Base-by-base conservation (phyloP, 2,888 invertebrate genomes). In the Diarsia rubi region DNA sequence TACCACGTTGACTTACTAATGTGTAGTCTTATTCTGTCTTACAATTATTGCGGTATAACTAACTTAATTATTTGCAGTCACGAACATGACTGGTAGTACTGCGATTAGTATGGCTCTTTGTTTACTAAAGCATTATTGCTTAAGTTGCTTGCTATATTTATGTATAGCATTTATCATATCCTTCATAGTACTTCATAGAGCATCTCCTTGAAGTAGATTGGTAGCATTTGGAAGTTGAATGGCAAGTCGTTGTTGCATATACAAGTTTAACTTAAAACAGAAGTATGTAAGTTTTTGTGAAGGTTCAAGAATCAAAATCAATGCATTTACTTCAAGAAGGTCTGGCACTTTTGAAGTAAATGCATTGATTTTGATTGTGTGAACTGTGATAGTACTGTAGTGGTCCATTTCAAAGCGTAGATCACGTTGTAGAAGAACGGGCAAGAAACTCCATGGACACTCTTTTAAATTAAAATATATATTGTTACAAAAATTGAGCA, bases 41-140 rank as follows among this genome's bases (percentile, higher is more conserved):
- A 12, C 49, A 49, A 19, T 37, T 37, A n/a, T 4, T 21, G 37
- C 37, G 1, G 65, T 6, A 14, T 37, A 44, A 54, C 45, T n/a
- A 45, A 60, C 11, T 14, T 68, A 69, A 60, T 60, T 60, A 45
- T 77, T 60, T 52, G 0, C 24, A 69, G 44, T 68, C 59, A 77
- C 75, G 59, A 75, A 31, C 19, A 2, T 45, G 11, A 60, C 45
- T 21, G 42, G 31, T 44, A 49, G 14, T 49, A 21, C 27, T 12
- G 44, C 21, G 21, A 69, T 69, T 45, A 37, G 44, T 8, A 52
- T 57, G 37, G 19, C 21, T 14, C 60, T 49, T 24, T 9, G 3
- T 44, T 49, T 49, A 42, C 57, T n/a, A 21, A 75, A 42, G 19
- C 31, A 24, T 24, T 24, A 24, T 62, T 45, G 60, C 12, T 64